A percentile compares a stretch with the other conserved stretches of the same genome.
These are phyloP conservation scores for Antechinus flavipes DNA, from an alignment of 2,113 vertebrate genomes.

Conservation along the genomic window DNA sequence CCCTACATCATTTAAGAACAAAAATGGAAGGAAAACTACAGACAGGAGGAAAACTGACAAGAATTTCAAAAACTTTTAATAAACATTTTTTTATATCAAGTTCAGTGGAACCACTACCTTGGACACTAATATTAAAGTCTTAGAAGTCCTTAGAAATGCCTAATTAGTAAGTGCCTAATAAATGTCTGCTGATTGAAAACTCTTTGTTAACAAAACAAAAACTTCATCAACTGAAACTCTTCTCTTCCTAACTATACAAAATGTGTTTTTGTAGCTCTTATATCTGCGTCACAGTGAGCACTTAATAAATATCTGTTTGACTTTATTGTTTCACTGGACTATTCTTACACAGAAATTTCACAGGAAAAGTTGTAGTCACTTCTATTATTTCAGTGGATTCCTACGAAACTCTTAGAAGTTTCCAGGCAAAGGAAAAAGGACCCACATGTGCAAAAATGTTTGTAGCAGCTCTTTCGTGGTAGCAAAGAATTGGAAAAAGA, in stretches of 20 bases:
- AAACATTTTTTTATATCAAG: background rate
- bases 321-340: background rate
- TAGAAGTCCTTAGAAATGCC: background rate
- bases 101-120: background rate
- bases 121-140: background rate
- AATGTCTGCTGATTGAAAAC: background rate
- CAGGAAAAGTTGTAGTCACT: background rate
- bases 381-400: background rate
- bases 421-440: background rate
- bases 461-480: no score
- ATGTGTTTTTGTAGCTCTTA: background rate
- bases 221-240: background rate
- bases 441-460: no score
- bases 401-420: conserved; percentile 49
- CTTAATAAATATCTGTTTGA: background rate
- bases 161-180: background rate
- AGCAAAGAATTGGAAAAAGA: no score
- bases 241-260: background rate
- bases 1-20: background rate
- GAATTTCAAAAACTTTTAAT: background rate
- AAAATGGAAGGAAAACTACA: background rate
- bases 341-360: background rate
- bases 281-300: background rate
- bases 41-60: background rate
- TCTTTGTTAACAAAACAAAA: background rate